Evolutionary conservation across 2,113 vertebrate species (phyloP).

Genomic region (Centropus unirufus): DNA sequence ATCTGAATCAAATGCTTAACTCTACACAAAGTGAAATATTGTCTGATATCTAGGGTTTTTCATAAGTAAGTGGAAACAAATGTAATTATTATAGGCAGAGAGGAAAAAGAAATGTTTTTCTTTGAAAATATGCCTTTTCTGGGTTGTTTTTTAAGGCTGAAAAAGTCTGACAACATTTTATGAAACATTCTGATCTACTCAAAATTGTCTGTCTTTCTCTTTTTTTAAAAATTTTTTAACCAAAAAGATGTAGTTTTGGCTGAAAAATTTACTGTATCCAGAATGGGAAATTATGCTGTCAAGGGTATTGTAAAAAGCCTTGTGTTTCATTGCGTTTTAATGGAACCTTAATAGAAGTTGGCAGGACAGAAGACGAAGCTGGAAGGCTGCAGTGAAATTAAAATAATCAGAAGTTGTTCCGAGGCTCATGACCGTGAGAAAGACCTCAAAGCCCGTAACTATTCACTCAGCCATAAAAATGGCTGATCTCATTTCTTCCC

Average conservation of each 20-base stretch:
- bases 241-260: slow-evolving; percentile 16
- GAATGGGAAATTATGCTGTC: slow-evolving; percentile 50
- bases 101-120: slow-evolving; percentile 24
- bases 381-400: slow-evolving; percentile 58
- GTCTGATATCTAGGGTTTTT: neutral
- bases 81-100: neutral
- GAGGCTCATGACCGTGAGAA: slow-evolving; percentile 44
- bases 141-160: slow-evolving; percentile 17
- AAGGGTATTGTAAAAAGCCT: slow-evolving; percentile 59
- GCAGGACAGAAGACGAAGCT: slow-evolving; percentile 46
- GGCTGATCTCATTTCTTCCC: slow-evolving; percentile 45
- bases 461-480: neutral
- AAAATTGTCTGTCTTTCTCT: neutral
- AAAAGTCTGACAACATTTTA: neutral
- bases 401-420: slow-evolving; percentile 57
- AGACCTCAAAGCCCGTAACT: neutral
- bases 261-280: slow-evolving; percentile 13
- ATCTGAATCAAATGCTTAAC: neutral
- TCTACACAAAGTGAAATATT: neutral
- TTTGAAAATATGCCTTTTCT: slow-evolving; percentile 29
- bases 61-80: slow-evolving; percentile 21
- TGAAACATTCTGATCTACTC: slow-evolving; percentile 15
- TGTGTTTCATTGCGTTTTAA: slow-evolving; percentile 65
- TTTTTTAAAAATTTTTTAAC: neutral
- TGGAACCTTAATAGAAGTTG: slow-evolving; percentile 59